A percentile compares a stretch with the other conserved stretches of the same genome.
These are phyloP conservation scores for Panzeria rudis DNA, from an alignment of 2,888 invertebrate genomes.

Conservation along the genomic window DNA sequence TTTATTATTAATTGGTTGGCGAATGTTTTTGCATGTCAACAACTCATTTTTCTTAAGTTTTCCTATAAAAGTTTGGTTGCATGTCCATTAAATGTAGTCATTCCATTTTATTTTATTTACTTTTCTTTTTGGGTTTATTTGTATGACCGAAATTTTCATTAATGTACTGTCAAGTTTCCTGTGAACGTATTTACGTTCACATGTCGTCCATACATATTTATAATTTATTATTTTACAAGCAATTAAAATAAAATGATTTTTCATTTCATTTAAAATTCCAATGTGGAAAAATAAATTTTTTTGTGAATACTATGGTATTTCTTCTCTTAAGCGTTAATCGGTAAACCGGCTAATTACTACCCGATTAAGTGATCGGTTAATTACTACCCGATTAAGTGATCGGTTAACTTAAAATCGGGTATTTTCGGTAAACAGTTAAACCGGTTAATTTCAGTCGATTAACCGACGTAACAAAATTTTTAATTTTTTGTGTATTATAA, in stretches of 20 bases:
- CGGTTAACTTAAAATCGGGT: too few relatives aligned
- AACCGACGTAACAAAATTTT: too few relatives aligned
- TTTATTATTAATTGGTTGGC: too few relatives aligned
- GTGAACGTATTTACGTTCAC: conserved; percentile 31
- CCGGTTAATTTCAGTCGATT: too few relatives aligned
- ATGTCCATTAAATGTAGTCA: conserved; percentile 4
- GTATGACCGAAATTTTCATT: conserved; percentile 35
- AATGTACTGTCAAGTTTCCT: conserved; percentile 27
- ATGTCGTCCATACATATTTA: conserved; percentile 26
- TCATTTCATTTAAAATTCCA: background rate
- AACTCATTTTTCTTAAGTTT: conserved; percentile 51
- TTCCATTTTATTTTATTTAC: background rate
- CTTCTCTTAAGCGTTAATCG: too few relatives aligned
- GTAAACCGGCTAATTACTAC: too few relatives aligned
- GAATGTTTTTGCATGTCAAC: conserved; percentile 51
- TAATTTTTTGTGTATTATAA: too few relatives aligned
- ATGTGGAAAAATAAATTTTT: background rate
- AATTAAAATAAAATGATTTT: conserved; percentile 37
- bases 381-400: too few relatives aligned
- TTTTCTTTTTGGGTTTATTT: conserved; percentile 13
- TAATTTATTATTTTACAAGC: conserved; percentile 38
- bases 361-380: too few relatives aligned
- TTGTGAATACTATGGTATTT: too few relatives aligned
- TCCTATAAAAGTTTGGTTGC: background rate
- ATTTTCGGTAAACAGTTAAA: too few relatives aligned